Evolutionary conservation across 1,140 invertebrate species (phyloP), one percentile per base, ranked within the genome.

Genomic region (Oppia nitens): DNA sequence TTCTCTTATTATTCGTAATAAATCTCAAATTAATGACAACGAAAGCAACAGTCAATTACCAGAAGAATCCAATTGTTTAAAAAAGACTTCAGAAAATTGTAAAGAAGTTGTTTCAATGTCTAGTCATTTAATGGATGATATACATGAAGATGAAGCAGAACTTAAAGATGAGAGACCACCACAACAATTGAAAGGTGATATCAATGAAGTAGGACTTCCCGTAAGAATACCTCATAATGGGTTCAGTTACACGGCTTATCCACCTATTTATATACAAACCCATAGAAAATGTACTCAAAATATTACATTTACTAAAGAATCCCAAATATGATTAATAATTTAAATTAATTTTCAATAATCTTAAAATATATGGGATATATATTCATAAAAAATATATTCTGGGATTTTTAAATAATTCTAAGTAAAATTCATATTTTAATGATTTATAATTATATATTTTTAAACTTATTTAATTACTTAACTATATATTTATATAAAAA

Each of bases 171-270:
- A n/a, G n/a, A n/a, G 2, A 53, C 24, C 4, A 28, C 27, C 47
- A 9, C 2, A 12, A 2, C 12, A 20, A 4, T 12, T 14, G 2
- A 27, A 25, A 32, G 56, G 56, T 1, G 56, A 57, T 40, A 57
- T 57, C 12, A 57, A 57, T 50, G 28, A 45, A 1, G 29, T 57
- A 48, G 56, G 56, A 28, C 47, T 57, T n/a, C 56, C 56, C 12
- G 12, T 29, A 20, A 51, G 24, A 12, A 25, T 57, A n/a, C 56
- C 56, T 21, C 56, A 24, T 11, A 57, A 57, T 50, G 56, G 56
- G n/a, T 57, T 57, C 23, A 57, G 25, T 57, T 57, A 57, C 27
- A 14, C 48, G 11, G 47, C 56, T 11, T 17, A 57, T 50, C 56
- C 56, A 26, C n/a, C 9, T 26, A 47, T 40, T 17, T 40, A 9